phyloP scores from a whole-genome alignment of 2,113 vertebrate genomes.

The Mesoclemmys tuberculata region DNA sequence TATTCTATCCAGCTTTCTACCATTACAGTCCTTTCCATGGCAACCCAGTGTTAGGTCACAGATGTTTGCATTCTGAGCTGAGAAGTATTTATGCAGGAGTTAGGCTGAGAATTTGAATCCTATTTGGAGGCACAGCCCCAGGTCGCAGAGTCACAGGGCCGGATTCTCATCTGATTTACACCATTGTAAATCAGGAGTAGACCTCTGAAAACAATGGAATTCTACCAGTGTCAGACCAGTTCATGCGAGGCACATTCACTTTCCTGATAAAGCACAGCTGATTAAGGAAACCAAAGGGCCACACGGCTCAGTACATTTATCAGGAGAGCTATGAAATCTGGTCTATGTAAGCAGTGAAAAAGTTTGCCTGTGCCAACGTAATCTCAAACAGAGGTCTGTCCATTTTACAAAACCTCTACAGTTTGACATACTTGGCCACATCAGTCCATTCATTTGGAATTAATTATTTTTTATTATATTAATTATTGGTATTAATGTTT shows the following conservation, averaged over 20 bases:
- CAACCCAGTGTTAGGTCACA: not conserved
- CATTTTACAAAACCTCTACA: not conserved
- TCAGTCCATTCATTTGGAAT: not conserved
- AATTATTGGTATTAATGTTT: not conserved
- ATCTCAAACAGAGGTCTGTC: not conserved
- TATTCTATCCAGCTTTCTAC: not conserved
- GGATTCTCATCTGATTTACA: not conserved
- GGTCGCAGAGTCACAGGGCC: not conserved
- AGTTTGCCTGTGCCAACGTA: not conserved
- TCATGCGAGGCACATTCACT: not conserved
- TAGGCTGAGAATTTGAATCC: not conserved
- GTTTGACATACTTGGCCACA: not conserved
- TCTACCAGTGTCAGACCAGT: not conserved
- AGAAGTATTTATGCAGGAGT: not conserved
- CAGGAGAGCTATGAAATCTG: not conserved
- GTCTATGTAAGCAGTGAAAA: not conserved
- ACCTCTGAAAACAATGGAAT: accelerated
- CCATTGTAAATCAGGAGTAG: not conserved
- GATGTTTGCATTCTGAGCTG: not conserved
- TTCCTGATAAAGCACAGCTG: not conserved
- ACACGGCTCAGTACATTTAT: not conserved
- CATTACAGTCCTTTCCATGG: not conserved
- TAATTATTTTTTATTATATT: too few relatives aligned
- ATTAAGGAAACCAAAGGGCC: not conserved
- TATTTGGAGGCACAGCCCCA: not conserved